phyloP scores from a whole-genome alignment of 2,888 invertebrate genomes.

The Aphodius sticticus region DNA sequence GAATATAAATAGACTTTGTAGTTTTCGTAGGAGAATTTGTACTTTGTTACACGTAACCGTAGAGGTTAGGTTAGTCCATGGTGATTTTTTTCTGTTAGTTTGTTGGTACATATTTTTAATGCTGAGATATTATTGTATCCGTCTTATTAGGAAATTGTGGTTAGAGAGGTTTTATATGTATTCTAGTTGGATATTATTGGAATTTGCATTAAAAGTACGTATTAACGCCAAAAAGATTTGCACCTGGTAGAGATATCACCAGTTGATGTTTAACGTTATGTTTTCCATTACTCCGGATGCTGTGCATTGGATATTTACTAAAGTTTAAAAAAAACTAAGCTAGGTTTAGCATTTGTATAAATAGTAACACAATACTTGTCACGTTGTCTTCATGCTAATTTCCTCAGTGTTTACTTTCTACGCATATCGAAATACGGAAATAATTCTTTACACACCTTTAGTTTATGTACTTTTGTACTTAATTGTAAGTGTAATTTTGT shows the following conservation, averaged over 20 bases:
- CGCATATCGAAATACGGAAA: neutral
- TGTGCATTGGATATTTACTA: neutral
- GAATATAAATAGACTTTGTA: conserved; percentile 28
- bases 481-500: neutral
- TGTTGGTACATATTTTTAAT: neutral
- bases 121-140: neutral
- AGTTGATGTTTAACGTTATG: no score
- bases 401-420: neutral
- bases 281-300: neutral
- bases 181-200: neutral
- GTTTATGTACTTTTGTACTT: neutral
- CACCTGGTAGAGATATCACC: neutral
- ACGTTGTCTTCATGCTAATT: neutral
- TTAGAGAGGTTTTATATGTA: neutral
- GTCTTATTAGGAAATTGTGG: neutral
- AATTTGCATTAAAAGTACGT: neutral
- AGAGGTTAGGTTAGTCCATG: conserved; percentile 6
- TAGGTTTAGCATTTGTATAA: neutral
- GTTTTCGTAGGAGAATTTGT: conserved; percentile 32
- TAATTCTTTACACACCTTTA: neutral
- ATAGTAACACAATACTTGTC: neutral
- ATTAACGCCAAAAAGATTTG: neutral
- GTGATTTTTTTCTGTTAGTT: neutral
- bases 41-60: conserved; percentile 20
- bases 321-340: neutral